phyloP scores from a whole-genome alignment of 2,797 vertebrate species.

The Pelobates cultripes region DNA sequence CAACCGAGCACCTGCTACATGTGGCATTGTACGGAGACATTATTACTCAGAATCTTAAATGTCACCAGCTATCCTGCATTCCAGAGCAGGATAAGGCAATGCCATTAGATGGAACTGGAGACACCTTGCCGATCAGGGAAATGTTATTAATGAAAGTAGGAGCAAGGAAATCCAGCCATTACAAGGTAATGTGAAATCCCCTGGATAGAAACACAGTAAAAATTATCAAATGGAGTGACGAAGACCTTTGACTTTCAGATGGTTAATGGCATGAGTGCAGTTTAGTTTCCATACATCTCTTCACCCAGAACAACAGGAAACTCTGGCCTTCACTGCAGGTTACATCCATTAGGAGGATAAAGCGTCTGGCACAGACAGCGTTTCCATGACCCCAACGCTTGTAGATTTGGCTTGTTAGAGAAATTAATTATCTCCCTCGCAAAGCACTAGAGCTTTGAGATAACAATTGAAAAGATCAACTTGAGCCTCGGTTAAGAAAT shows the following conservation, averaged over 20 bases:
- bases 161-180: too few species aligned
- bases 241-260: neutral
- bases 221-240: neutral
- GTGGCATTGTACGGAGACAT: too few species aligned
- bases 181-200: too few species aligned
- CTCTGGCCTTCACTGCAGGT: slow-evolving; percentile 18
- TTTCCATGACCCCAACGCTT: slow-evolving; percentile 17
- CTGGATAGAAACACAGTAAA: too few species aligned
- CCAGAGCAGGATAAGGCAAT: too few species aligned
- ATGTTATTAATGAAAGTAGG: too few species aligned
- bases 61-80: too few species aligned
- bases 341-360: slow-evolving; percentile 48
- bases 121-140: too few species aligned
- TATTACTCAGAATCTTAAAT: too few species aligned
- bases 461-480: slow-evolving; percentile 1
- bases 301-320: slow-evolving; percentile 1
- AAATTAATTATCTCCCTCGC: slow-evolving; percentile 19
- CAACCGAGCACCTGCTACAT: neutral
- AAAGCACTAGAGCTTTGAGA: neutral
- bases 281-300: slow-evolving; percentile 12
- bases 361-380: slow-evolving; percentile 10
- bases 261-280: slow-evolving; percentile 8
- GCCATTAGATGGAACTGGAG: too few species aligned
- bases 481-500: neutral
- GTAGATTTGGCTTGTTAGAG: slow-evolving; percentile 21